These are phyloP conservation scores for Cyanistes caeruleus DNA, from an alignment of 2,113 vertebrate species.

Conservation along the genomic window DNA sequence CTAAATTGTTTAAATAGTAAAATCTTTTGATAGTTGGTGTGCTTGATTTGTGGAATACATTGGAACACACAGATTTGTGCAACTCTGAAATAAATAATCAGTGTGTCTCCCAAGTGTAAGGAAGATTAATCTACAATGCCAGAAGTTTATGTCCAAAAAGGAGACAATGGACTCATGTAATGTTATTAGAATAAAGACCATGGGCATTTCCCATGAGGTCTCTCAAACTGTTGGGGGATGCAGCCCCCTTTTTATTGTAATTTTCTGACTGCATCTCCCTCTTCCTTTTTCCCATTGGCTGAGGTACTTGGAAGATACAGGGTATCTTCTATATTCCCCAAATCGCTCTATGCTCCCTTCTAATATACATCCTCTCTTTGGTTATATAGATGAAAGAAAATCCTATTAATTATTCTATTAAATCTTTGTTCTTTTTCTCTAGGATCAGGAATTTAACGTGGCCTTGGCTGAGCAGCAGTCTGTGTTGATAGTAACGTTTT, in stretches of 20 bases:
- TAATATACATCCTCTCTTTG: neutral
- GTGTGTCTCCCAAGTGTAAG: neutral
- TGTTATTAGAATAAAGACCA: neutral
- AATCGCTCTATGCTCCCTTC: fast-evolving
- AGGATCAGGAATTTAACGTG: neutral
- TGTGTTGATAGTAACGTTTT: neutral
- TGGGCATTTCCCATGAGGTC: neutral
- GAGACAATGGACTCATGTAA: neutral
- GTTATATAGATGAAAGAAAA: neutral
- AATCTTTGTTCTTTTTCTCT: neutral
- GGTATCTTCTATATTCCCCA: no score
- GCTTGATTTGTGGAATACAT: neutral
- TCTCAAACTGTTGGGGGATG: neutral
- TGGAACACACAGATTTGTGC: neutral
- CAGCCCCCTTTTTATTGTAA: neutral
- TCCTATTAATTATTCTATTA: neutral
- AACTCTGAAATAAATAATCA: neutral
- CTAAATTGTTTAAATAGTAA: neutral
- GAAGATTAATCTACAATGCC: neutral
- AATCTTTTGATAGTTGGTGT: fast-evolving
- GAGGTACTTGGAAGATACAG: neutral
- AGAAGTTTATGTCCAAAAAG: neutral
- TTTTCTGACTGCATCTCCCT: neutral
- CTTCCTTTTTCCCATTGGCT: neutral
- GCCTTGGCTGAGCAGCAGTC: neutral